phyloP scores from a whole-genome alignment of 2,113 vertebrate species.

The Halcyon senegalensis region DNA sequence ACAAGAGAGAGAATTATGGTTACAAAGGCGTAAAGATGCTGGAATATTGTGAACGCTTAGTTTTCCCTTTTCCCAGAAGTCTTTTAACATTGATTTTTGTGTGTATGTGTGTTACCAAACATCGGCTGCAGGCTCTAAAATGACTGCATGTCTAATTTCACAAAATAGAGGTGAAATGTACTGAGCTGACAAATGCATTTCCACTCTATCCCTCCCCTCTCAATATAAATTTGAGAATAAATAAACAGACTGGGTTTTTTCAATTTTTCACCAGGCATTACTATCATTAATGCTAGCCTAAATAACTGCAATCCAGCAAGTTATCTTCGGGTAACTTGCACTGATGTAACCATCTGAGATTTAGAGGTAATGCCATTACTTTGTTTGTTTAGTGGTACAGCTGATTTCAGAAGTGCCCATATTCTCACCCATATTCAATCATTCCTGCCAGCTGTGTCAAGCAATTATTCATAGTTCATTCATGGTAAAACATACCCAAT shows the following conservation, averaged over 20 bases:
- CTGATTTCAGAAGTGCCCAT: neutral
- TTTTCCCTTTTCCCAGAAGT: neutral
- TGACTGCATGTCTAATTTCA: neutral
- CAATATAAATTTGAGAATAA: neutral
- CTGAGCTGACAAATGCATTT: neutral
- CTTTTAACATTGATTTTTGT: constrained; percentile 19
- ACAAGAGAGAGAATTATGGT: neutral
- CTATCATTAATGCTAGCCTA: neutral
- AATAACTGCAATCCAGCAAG: neutral
- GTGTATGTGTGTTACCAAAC: neutral
- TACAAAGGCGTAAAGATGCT: neutral
- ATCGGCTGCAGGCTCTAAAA: neutral
- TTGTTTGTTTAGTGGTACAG: neutral
- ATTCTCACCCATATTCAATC: neutral
- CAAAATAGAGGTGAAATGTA: neutral
- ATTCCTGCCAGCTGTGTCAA: neutral
- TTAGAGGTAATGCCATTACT: neutral
- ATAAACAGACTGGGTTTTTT: neutral
- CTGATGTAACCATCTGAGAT: neutral
- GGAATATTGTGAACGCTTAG: neutral
- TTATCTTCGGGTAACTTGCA: neutral
- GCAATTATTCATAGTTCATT: neutral
- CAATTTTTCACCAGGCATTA: neutral
- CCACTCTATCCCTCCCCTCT: neutral
- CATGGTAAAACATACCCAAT: neutral